phyloP scores from a whole-genome alignment of 2,888 invertebrate species.

The Caenorhabditis sulstoni region DNA sequence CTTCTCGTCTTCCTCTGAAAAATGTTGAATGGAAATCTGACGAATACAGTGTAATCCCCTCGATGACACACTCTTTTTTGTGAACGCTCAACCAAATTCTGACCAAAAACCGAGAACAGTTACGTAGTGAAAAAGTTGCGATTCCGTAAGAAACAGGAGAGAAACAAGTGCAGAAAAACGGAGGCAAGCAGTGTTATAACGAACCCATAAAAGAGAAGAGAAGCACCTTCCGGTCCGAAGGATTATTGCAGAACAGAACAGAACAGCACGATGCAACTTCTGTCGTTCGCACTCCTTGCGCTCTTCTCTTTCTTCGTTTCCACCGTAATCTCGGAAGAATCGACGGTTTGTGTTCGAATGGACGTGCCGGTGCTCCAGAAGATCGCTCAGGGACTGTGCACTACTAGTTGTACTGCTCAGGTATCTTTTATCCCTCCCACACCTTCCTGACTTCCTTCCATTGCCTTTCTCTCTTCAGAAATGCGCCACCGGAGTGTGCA shows the following conservation, averaged over 20 bases:
- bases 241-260: slow-evolving; percentile 22
- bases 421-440: not conserved
- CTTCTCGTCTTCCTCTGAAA: slow-evolving; percentile 9
- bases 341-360: slow-evolving; percentile 49
- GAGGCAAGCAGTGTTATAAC: not conserved
- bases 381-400: slow-evolving; percentile 48
- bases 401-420: slow-evolving; percentile 43
- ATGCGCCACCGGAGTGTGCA: slow-evolving; percentile 23
- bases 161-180: slow-evolving; percentile 19
- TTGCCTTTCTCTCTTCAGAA: not conserved
- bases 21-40: not conserved
- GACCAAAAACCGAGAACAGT: slow-evolving; percentile 15
- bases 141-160: not conserved
- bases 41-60: not conserved
- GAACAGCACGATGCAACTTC: slow-evolving; percentile 16
- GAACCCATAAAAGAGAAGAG: slow-evolving; percentile 34
- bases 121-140: not conserved
- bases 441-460: not conserved
- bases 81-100: slow-evolving; percentile 20
- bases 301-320: not conserved
- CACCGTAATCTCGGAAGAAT: slow-evolving; percentile 12
- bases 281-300: not conserved
- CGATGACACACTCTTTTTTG: slow-evolving; percentile 22
- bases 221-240: slow-evolving; percentile 23
- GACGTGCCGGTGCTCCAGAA: slow-evolving; percentile 41